Base-by-base conservation (phyloP, 2,888 invertebrate species). In the Drosophila sordidula region DNA sequence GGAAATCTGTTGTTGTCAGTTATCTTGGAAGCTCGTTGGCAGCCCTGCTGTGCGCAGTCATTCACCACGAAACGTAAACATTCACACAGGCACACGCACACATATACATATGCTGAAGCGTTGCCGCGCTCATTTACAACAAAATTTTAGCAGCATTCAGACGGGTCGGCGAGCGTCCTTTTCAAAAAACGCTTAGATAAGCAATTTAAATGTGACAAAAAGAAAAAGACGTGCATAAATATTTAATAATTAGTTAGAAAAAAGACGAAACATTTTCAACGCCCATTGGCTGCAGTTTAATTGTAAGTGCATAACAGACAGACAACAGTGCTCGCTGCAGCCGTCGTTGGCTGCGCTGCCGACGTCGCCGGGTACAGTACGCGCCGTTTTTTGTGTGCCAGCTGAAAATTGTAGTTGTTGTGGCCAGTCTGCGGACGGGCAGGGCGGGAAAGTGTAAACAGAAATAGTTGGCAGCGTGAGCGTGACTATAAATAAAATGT, bases 341-440 rank as follows among this genome's bases (percentile, higher is more conserved):
- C 9, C 50, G 61, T 58, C 66, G 81, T 54, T 16, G 45, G 57
- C 69, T 45, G 75, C 78, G 66, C 67, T 57, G 80, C 16, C 73
- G 70, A 55, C 57, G 68, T 56, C 56, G 74, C 83, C 83, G 75
- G 86, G 83, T 83, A 83, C 83, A 83, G 79, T 86, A 77, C 77
- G 76, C 76, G 76, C 76, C 76, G 70, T 61, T 63, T 77, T 70
- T 67, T 59, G 46, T 66, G 73, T 72, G 72, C 76, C 76, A 76
- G 77, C 63, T 76, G 76, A 73, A 69, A 56, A 56, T 8, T 62
- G 51, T 39, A 52, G 69, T 25, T 52, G 25, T 49, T 58, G 58
- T 63, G 49, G 29, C 29, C 14, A 6, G 18, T 41, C 16, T 39
- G 4, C 8, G 18, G 16, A 14, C 9, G 65, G 59, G 47, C 47